These are phyloP conservation scores for Takifugu ocellatus DNA, from an alignment of 2,797 vertebrate species.

Conservation along the genomic window DNA sequence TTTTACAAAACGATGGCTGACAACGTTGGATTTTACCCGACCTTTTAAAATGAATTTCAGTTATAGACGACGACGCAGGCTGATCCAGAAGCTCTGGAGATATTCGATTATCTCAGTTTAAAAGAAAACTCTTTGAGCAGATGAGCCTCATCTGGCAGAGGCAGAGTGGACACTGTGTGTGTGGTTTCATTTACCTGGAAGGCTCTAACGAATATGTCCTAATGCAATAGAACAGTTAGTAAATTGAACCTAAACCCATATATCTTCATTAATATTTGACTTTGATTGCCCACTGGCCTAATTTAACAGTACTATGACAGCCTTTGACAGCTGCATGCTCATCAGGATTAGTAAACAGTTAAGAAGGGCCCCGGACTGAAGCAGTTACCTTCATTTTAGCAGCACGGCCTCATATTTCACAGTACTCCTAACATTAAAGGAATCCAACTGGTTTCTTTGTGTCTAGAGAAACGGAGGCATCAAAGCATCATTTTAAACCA, in stretches of 20 bases:
- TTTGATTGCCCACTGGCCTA: too few relatives aligned
- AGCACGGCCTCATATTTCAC: too few relatives aligned
- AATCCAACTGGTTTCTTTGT: too few relatives aligned
- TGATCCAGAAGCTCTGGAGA: conserved; percentile 30
- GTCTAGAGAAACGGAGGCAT: too few relatives aligned
- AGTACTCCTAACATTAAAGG: too few relatives aligned
- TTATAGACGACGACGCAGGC: conserved; percentile 34
- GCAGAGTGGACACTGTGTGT: conserved; percentile 28
- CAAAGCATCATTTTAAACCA: too few relatives aligned
- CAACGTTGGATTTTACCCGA: conserved; percentile 19
- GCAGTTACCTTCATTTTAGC: too few relatives aligned
- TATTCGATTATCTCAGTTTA: conserved; percentile 44
- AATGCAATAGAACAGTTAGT: background rate
- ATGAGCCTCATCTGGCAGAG: conserved; percentile 55
- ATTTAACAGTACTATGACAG: too few relatives aligned
- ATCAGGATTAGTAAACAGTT: too few relatives aligned
- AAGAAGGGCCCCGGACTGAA: too few relatives aligned
- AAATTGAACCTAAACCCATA: background rate
- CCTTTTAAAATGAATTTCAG: conserved; percentile 30
- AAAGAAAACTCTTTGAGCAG: conserved; percentile 46
- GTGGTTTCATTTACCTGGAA: background rate
- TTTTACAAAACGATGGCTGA: background rate
- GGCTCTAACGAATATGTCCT: background rate
- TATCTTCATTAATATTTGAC: too few relatives aligned
- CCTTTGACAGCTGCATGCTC: too few relatives aligned